A percentile compares a stretch with the other conserved stretches of the same genome.
Evolutionary conservation across 2,888 invertebrate genomes (phyloP).

Genomic region (Piscicola geometra): DNA sequence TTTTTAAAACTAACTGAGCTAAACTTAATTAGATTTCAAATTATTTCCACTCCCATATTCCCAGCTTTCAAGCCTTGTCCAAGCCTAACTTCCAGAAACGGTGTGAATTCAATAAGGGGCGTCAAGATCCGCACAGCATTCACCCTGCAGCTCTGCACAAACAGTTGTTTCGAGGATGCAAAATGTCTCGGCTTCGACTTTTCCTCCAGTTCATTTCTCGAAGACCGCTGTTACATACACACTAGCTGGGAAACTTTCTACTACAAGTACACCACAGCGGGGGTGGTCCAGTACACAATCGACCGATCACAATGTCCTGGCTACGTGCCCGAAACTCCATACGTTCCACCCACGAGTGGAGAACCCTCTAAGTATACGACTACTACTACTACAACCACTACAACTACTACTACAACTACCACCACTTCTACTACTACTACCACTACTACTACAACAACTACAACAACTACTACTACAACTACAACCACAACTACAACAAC

Average conservation of each 20-base stretch:
- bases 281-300: conserved; percentile 20
- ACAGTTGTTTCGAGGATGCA: neutral
- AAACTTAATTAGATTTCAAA: neutral
- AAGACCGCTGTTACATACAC: conserved; percentile 13
- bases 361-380: neutral
- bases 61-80: conserved; percentile 29
- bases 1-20: neutral
- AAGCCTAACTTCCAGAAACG: neutral
- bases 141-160: conserved; percentile 4
- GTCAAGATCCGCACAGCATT: neutral
- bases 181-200: conserved; percentile 26
- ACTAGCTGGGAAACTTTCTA: neutral
- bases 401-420: conserved; percentile 27
- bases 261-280: conserved; percentile 11
- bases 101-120: conserved; percentile 26
- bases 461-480: conserved; percentile 29
- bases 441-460: conserved; percentile 13
- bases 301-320: conserved; percentile 22
- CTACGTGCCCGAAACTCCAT: neutral
- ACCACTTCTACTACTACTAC: conserved; percentile 21
- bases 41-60: neutral
- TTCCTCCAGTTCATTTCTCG: neutral
- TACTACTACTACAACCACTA: conserved; percentile 24
- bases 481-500: too few relatives aligned
- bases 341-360: neutral